Percentiles rank a stretch among this genome's conserved stretches.
These are phyloP conservation scores for Apis florea DNA, from an alignment of 1,140 invertebrate species.

Conservation along the genomic window DNA sequence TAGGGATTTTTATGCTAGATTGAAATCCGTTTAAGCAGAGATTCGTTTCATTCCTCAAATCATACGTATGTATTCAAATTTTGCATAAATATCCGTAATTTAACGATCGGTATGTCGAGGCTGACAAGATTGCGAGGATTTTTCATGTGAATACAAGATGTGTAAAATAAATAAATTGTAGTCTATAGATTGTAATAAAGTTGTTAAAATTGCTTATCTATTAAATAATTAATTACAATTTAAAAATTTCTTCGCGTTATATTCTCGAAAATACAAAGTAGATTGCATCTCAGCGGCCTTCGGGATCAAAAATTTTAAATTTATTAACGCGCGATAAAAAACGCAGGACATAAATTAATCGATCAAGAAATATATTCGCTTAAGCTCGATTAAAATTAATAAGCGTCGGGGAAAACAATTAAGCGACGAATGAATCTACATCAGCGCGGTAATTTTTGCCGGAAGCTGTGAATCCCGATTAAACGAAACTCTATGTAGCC, in stretches of 20 bases:
- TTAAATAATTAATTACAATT: too few species aligned
- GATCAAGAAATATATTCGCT: neutral
- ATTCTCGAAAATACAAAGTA: neutral
- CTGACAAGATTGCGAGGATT: too few species aligned
- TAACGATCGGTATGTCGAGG: too few species aligned
- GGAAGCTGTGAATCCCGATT: constrained; percentile 33
- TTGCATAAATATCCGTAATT: too few species aligned
- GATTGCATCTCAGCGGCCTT: neutral
- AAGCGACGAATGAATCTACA: neutral
- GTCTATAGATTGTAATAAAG: neutral
- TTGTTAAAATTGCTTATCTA: neutral
- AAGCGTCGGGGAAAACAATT: constrained; percentile 36
- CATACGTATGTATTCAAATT: too few species aligned
- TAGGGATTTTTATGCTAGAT: too few species aligned
- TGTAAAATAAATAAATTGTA: neutral
- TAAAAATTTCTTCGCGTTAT: too few species aligned
- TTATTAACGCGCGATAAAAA: neutral
- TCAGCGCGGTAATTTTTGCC: constrained; percentile 13
- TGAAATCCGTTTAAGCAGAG: too few species aligned
- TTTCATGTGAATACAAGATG: neutral
- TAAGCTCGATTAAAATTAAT: constrained; percentile 17
- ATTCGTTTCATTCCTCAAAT: too few species aligned
- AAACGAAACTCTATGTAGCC: constrained; percentile 48
- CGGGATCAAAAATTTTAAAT: neutral
- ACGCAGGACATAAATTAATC: neutral